Evolutionary conservation across 2,113 vertebrate species (phyloP).

Genomic region (Archilochus colubris): DNA sequence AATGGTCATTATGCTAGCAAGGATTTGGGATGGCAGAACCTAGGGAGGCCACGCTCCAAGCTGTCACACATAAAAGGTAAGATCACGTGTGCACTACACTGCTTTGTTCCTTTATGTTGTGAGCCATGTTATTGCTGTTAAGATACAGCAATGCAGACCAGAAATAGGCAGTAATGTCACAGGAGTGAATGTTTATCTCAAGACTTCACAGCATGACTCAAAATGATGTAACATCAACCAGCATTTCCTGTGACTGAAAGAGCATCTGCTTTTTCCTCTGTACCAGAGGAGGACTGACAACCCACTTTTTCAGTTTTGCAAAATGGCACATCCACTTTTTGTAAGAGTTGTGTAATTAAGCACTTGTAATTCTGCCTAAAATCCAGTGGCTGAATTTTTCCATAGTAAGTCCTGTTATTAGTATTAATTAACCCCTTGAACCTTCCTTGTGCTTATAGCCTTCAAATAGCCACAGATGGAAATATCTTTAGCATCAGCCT

Average conservation of each 20-base stretch:
- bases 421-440: neutral
- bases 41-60: slow-evolving; percentile 85
- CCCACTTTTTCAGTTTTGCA: neutral
- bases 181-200: neutral
- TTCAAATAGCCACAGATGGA: neutral
- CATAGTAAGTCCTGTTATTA: neutral
- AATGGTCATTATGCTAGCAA: slow-evolving; percentile 81
- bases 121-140: neutral
- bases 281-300: neutral
- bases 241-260: neutral
- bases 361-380: neutral
- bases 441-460: neutral
- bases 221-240: neutral
- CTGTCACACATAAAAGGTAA: slow-evolving; percentile 89
- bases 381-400: neutral
- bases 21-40: slow-evolving; percentile 90
- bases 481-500: neutral
- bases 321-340: neutral
- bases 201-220: neutral
- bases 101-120: neutral
- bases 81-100: neutral
- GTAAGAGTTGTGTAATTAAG: neutral
- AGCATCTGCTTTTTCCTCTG: neutral
- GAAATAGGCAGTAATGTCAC: neutral
- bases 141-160: neutral